Evolutionary conservation across 2,888 invertebrate species (phyloP).

Genomic region (Rhogogaster chlorosoma): DNA sequence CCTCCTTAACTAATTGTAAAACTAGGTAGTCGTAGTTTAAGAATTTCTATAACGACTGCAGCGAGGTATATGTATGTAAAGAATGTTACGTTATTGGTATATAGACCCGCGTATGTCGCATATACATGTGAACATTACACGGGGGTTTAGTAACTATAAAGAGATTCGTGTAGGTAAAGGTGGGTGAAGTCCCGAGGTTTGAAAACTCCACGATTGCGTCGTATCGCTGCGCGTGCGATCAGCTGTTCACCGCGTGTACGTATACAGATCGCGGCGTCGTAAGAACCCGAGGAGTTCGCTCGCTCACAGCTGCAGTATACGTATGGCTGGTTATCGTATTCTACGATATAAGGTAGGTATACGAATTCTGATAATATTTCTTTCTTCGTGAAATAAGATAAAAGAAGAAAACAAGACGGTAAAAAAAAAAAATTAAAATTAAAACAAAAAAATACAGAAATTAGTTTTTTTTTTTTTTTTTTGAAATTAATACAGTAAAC

Average conservation of each 20-base stretch:
- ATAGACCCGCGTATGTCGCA: neutral
- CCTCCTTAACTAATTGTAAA: neutral
- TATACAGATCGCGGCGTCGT: neutral
- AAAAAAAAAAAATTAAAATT: no score
- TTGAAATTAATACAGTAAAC: neutral
- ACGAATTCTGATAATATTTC: neutral
- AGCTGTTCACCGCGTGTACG: conserved; percentile 39
- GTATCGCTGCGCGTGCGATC: neutral
- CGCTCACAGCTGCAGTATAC: neutral
- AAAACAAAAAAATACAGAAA: neutral
- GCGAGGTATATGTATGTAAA: neutral
- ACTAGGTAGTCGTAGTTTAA: neutral
- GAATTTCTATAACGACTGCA: neutral
- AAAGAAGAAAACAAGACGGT: no score
- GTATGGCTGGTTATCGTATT: neutral
- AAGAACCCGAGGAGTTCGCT: neutral
- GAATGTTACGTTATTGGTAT: neutral
- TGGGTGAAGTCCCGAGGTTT: neutral
- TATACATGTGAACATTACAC: neutral
- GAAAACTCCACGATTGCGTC: neutral
- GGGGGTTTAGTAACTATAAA: neutral
- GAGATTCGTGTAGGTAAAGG: neutral
- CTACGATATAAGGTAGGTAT: neutral
- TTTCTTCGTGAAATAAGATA: no score
- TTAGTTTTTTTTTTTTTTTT: neutral